Evolutionary conservation across 2,797 vertebrate species (phyloP), one percentile per base, ranked within the genome.

Genomic region (Acrocephalus scirpaceus): DNA sequence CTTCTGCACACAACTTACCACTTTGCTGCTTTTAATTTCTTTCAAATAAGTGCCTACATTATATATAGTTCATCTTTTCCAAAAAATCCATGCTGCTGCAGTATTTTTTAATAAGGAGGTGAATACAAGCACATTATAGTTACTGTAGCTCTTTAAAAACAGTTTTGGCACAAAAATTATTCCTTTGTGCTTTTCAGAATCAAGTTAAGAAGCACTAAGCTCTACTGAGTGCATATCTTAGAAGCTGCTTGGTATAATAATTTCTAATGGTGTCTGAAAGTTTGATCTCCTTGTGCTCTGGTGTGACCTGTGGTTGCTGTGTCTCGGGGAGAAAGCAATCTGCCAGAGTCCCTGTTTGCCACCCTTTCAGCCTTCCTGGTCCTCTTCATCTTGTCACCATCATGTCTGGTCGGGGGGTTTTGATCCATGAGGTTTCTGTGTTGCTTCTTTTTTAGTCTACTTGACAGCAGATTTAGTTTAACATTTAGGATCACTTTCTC

Each of bases 371-470:
- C 22, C 17, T 75, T 91, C 73, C 54, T 56, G 34, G 36, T 62
- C 36, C 76, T 42, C 36, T 60, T 73, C 30, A n/a, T 13, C 30
- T 67, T 64, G 23, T 61, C 38, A 65, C 23, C 6, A 5, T 61
- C 0, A 0, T n/a, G 30, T 19, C 27, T 64, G n/a, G 5, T 25
- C 38, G 74, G 25, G 25, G 19, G 16, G 21, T 54, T 86, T 73
- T 44, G 62, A 1, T 25, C 51, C 32, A 10, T 45, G 27, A 69
- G 7, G 8, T 30, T 76, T 86, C 18, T 48, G 23, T 50, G 17
- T 54, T 86, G 6, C 18, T 62, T 45, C 7, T 86, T 72, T 2
- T 56, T 94, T 61, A 67, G 32, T 19, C 14, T 8, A 34, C n/a
- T 74, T 64, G 23, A 26, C 13, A 32, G 20, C 10, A 74, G 51